Evolutionary conservation across 2,113 vertebrate genomes (phyloP).

Genomic region (Elgaria multicarinata): DNA sequence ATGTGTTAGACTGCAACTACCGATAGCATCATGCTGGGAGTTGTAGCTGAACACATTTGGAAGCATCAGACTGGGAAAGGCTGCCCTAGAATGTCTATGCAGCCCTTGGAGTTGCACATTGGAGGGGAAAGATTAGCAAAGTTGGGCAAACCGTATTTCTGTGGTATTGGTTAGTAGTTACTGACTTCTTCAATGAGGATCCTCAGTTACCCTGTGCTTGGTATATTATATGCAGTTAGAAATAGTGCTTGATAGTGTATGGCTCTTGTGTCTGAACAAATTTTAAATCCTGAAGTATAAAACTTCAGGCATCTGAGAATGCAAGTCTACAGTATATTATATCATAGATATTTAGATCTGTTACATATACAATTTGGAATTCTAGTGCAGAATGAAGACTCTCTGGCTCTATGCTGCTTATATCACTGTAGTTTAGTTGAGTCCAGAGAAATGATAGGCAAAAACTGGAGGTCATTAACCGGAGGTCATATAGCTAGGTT

Average conservation of each 20-base stretch:
- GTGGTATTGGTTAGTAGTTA: too few relatives aligned
- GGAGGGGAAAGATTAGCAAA: neutral
- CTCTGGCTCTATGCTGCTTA: neutral
- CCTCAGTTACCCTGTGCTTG: too few relatives aligned
- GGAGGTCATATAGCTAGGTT: neutral
- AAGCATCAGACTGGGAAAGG: too few relatives aligned
- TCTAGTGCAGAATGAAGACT: neutral
- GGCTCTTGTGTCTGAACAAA: neutral
- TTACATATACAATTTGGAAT: neutral
- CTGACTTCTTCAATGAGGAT: too few relatives aligned
- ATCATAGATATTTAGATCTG: neutral
- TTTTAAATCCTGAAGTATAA: too few relatives aligned
- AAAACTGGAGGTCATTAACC: neutral
- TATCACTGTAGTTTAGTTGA: neutral
- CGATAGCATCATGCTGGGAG: too few relatives aligned
- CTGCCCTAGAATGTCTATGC: too few relatives aligned
- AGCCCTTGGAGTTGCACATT: neutral
- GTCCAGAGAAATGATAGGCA: neutral
- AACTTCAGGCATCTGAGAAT: neutral
- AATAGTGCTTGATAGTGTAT: neutral
- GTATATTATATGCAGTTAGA: neutral
- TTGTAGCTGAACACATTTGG: too few relatives aligned
- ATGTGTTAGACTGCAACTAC: too few relatives aligned
- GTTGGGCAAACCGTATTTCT: neutral
- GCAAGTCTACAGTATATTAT: neutral